phyloP scores from a whole-genome alignment of 2,888 invertebrate species.

The Petrolisthes manimaculis region DNA sequence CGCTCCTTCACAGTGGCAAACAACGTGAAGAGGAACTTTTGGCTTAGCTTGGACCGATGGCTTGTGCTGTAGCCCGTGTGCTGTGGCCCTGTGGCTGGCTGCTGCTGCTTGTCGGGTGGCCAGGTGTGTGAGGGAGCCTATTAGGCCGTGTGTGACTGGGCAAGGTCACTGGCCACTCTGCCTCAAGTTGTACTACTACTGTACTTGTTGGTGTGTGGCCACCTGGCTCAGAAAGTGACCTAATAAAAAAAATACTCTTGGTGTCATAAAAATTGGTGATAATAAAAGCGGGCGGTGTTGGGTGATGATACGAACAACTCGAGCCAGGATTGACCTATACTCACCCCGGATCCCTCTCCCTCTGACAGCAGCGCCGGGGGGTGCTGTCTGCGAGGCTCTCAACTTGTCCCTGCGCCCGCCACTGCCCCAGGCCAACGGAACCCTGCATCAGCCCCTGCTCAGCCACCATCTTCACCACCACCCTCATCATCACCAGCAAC shows the following conservation, averaged over 20 bases:
- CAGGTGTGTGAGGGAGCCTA: slow-evolving; percentile 48
- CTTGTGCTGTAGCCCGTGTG: slow-evolving; percentile 44
- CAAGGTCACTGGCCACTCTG: slow-evolving; percentile 35
- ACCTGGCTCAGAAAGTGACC: slow-evolving; percentile 43
- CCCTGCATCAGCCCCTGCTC: slow-evolving; percentile 39
- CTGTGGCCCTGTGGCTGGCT: slow-evolving; percentile 42
- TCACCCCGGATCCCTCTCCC: slow-evolving; percentile 34
- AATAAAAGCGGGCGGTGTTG: slow-evolving; percentile 43
- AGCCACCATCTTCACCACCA: slow-evolving; percentile 55
- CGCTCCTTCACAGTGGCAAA: slow-evolving; percentile 35
- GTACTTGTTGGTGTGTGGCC: slow-evolving; percentile 38
- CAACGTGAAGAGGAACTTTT: slow-evolving; percentile 25
- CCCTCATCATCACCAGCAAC: slow-evolving; percentile 46
- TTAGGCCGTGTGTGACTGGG: slow-evolving; percentile 45
- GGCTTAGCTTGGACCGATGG: slow-evolving; percentile 57
- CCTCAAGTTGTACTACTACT: slow-evolving; percentile 40
- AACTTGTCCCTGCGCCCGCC: slow-evolving; percentile 65
- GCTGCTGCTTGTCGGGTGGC: slow-evolving; percentile 56
- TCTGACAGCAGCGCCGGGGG: slow-evolving; percentile 51
- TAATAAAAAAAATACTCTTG: slow-evolving; percentile 36
- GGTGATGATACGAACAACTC: slow-evolving; percentile 32
- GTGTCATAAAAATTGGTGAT: slow-evolving; percentile 40
- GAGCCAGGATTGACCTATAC: slow-evolving; percentile 55
- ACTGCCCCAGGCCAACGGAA: slow-evolving; percentile 56
- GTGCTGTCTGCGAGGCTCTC: slow-evolving; percentile 66